These are phyloP conservation scores for Prinia subflava DNA, from an alignment of 2,113 vertebrate species.

Conservation along the genomic window DNA sequence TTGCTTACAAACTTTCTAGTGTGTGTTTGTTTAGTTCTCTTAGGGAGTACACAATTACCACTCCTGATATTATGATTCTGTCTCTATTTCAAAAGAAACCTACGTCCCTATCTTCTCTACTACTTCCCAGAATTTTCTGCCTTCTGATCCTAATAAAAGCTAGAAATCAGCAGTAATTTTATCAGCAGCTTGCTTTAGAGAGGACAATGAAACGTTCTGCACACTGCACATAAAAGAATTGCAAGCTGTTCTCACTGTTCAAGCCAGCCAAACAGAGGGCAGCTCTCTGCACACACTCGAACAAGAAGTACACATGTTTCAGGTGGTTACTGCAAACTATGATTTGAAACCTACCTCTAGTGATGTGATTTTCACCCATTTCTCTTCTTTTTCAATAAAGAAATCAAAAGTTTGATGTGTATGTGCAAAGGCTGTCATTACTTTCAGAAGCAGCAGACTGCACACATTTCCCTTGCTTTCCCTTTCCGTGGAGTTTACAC, in stretches of 20 bases:
- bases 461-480: not conserved
- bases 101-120: not conserved
- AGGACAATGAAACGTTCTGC: not conserved
- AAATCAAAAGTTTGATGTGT: not conserved
- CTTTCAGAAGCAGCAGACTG: not conserved
- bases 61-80: not conserved
- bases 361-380: not conserved
- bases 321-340: not conserved
- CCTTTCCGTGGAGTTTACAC: not conserved
- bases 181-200: not conserved
- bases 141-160: not conserved
- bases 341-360: not conserved
- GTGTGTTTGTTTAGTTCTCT: not conserved
- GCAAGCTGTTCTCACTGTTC: not conserved
- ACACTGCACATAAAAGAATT: not conserved
- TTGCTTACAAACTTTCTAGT: not conserved
- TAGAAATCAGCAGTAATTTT: not conserved
- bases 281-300: not conserved
- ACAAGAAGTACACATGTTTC: not conserved
- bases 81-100: not conserved
- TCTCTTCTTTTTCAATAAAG: not conserved
- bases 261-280: not conserved
- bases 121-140: not conserved
- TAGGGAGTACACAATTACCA: not conserved
- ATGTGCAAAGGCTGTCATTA: not conserved